Conservation (phyloP, 2,888 invertebrate species). For the Drosophila robusta region DNA sequence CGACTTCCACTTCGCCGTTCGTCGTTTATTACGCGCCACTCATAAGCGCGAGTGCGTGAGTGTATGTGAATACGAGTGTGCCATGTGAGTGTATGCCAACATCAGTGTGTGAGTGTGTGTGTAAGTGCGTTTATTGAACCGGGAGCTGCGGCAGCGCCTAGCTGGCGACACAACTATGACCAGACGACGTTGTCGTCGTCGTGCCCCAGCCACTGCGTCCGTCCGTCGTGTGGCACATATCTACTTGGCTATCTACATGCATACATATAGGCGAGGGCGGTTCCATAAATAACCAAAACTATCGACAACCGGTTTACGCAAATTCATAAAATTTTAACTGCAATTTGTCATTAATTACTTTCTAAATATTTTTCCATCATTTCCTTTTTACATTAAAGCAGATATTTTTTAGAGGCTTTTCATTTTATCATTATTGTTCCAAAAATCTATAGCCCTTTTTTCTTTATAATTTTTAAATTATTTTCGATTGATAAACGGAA, state of each 20-base stretch:
- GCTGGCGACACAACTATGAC: constrained; percentile 63
- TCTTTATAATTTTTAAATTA: too few relatives aligned
- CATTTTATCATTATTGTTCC: too few relatives aligned
- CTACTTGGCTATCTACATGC: constrained; percentile 35
- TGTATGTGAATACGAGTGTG: constrained; percentile 56
- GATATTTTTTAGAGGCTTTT: too few relatives aligned
- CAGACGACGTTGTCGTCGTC: constrained; percentile 50
- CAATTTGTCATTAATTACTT: too few relatives aligned
- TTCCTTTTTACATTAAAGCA: too few relatives aligned
- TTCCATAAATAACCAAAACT: constrained; percentile 33
- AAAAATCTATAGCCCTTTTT: too few relatives aligned
- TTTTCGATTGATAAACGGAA: too few relatives aligned
- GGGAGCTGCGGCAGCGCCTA: constrained; percentile 62
- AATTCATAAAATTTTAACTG: too few relatives aligned
- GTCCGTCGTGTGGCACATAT: constrained; percentile 50
- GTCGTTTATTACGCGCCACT: constrained; percentile 71
- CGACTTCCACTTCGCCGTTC: constrained; percentile 40
- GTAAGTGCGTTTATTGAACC: constrained; percentile 70
- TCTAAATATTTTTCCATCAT: too few relatives aligned
- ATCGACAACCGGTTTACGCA: background rate
- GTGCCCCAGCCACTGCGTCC: constrained; percentile 36
- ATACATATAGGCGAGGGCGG: constrained; percentile 44
- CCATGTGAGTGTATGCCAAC: constrained; percentile 21
- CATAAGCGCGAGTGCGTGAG: constrained; percentile 75
- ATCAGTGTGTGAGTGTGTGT: constrained; percentile 17